Evolutionary conservation across 64 coral and sea anemone species (phyloP).

Genomic region (Pachyseris speciosa): DNA sequence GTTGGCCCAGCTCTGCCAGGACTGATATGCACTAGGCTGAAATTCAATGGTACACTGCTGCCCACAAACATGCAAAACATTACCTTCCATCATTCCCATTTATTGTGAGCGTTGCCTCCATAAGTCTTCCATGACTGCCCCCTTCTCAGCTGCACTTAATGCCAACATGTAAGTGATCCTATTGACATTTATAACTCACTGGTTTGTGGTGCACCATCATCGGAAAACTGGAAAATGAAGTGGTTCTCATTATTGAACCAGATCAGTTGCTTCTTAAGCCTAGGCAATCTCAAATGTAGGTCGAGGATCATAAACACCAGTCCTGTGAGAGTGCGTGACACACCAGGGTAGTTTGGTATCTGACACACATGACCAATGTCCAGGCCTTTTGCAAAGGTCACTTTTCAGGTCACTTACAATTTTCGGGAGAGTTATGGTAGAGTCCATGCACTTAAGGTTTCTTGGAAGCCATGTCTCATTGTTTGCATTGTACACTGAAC

Average conservation of each 20-base stretch:
- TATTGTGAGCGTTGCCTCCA: conserved; percentile 23
- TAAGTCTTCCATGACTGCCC: conserved; percentile 24
- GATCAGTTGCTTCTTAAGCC: background rate
- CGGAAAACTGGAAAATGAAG: conserved; percentile 64
- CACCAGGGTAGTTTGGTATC: conserved; percentile 37
- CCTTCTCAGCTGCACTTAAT: conserved; percentile 37
- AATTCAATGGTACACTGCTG: conserved; percentile 56
- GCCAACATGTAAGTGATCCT: conserved; percentile 51
- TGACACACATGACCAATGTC: conserved; percentile 48
- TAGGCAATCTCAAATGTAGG: conserved; percentile 49
- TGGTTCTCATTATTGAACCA: conserved; percentile 61
- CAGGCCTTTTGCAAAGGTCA: conserved; percentile 46
- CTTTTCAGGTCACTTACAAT: conserved; percentile 16
- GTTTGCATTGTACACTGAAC: conserved; percentile 50
- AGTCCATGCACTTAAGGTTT: conserved; percentile 22
- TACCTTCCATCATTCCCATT: conserved; percentile 36
- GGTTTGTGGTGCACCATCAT: conserved; percentile 48
- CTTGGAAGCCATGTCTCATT: conserved; percentile 44
- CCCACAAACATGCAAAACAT: conserved; percentile 18
- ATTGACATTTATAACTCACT: conserved; percentile 44
- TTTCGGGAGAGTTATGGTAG: background rate
- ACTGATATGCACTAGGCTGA: conserved; percentile 56
- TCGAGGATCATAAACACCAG: conserved; percentile 62
- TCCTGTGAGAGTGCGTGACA: conserved; percentile 53
- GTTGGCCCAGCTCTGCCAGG: conserved; percentile 48